Evolutionary conservation across 2,113 vertebrate genomes (phyloP).

Genomic region (Grallaria varia): DNA sequence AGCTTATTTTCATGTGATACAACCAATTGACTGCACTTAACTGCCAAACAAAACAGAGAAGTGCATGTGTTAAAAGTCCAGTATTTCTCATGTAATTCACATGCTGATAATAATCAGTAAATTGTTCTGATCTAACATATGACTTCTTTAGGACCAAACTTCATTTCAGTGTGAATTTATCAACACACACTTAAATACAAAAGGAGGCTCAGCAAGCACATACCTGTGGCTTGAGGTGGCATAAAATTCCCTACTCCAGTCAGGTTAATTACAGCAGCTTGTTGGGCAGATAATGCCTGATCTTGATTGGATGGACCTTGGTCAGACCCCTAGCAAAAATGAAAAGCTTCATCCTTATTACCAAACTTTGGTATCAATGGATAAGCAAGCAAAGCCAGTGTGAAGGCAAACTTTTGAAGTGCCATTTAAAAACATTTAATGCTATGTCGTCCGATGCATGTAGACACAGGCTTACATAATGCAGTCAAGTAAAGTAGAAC

Average conservation of each 20-base stretch:
- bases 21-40: not conserved
- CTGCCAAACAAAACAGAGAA: conserved; percentile 1
- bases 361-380: not conserved
- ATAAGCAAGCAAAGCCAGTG: conserved; percentile 1
- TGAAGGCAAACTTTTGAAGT: not conserved
- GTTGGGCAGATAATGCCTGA: conserved; percentile 88
- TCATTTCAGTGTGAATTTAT: conserved; percentile 41
- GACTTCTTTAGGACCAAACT: conserved; percentile 43
- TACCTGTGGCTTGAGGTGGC: conserved; percentile 87
- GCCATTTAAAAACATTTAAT: not conserved
- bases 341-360: conserved; percentile 62
- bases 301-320: conserved; percentile 81
- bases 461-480: not conserved
- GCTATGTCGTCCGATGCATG: fast-evolving
- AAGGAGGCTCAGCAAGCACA: conserved; percentile 39
- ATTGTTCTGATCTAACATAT: not conserved
- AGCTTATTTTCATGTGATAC: not conserved
- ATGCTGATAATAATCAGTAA: not conserved
- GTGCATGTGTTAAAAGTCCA: not conserved
- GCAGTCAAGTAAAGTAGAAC: not conserved
- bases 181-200: not conserved
- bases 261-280: conserved; percentile 93
- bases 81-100: not conserved
- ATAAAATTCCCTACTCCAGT: conserved; percentile 89
- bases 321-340: conserved; percentile 81